Base-by-base conservation (phyloP, 2,888 invertebrate species). In the Labia minor region DNA sequence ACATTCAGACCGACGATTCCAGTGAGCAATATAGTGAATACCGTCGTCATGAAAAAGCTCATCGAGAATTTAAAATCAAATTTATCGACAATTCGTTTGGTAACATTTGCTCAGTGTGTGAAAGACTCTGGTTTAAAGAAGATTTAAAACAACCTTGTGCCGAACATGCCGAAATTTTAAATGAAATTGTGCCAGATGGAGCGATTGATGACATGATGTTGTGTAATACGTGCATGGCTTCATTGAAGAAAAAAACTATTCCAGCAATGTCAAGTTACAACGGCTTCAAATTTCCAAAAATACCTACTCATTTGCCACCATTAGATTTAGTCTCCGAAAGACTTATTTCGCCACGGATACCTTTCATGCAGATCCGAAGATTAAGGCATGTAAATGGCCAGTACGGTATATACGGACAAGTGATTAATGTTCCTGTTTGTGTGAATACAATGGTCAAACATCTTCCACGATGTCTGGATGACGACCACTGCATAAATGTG, bases 381-480 rank as follows among this genome's bases (percentile, higher is more conserved):
- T 72, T 76, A 71, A 72, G 74, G 0, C 72, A 75, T 73, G 73
- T 26, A 6, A 26, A 73, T 66, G 73, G 72, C 19, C 72, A 71
- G 65, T 74, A 73, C 72, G 76, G 75, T 70, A 77, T 77, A 16
- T 68, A 73, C 21, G 76, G 75, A 0, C 76, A 78, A 74, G 73
- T 77, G 66, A 77, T 77, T 11, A 77, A 77, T 70, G 75, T 77
- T 1, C 77, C 76, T 68, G 74, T 75, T 1, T 26, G 72, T 68
- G 75, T 74, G 64, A 63, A 76, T 70, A 71, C 72, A 1, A 76
- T 75, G 75, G 74, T 75, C 65, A 72, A 74, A 71, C 69, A 69
- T 8, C 72, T 77, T 70, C 76, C 76, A 1, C 72, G 76, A 0
- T 71, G 73, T 11, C 62, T 77, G 63, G 68, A 75, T 67, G 76